Evolutionary conservation across 2,113 vertebrate species (phyloP), one percentile per base, ranked within the genome.

Genomic region (Macrotus californicus): DNA sequence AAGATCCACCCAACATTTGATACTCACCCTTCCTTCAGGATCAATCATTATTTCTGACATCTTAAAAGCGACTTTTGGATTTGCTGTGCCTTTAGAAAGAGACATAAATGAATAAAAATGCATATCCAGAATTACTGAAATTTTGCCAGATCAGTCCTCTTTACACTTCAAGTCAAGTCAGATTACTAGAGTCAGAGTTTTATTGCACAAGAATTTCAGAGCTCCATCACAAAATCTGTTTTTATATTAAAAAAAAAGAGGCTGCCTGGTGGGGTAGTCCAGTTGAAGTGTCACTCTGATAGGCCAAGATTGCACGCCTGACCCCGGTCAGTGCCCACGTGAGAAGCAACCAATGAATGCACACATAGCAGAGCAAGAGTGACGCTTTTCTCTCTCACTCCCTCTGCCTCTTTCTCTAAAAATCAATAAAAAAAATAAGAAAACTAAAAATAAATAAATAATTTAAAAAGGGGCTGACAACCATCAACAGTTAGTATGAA

Each of bases 31-130:
- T 97, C 98, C 98, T 92, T 98, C 98, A 4, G 97, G 94, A 87
- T 98, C 98, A 95, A 99, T 94, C 34, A 96, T 97, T 95, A 99
- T 98, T 97, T 99, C 98, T 19, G 98, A 98, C 82, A 99, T 97
- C 98, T 99, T 99, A 98, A 99, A 99, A 97, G 98, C 99, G 97
- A 99, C 98, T 98, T 99, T 99, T 95, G 98, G 98, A 97, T 99
- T 99, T 96, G 98, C 98, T 76, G 98, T 99, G 88, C 98, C 98
- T 99, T 93, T 93, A 95, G 93, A 95, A 97, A 97, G 56, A 93
- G 52, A 97, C n/a, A 97, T 80, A 97, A 89, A 91, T 91, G 29
- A 97, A 81, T 7, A 96, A 83, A 90, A 69, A 89, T 56, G 13
- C 14, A 93, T 41, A 59, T 56, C 14, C 16, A 93, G 79, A 89